These are phyloP conservation scores for Phenganax subtilis DNA, from an alignment of 92 coral and sea anemone genomes.

Conservation along the genomic window DNA sequence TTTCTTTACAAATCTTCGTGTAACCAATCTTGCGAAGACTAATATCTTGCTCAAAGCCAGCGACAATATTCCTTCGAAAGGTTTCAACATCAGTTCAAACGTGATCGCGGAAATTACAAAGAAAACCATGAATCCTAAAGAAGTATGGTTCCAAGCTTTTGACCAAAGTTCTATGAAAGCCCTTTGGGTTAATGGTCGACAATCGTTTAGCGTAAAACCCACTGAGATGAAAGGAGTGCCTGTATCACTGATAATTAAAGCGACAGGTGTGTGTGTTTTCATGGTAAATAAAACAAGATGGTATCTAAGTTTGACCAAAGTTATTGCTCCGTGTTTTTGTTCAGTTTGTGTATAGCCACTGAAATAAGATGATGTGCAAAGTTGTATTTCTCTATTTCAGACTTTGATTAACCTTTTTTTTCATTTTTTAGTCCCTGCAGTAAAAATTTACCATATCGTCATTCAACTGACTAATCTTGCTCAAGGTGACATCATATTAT, in stretches of 20 bases:
- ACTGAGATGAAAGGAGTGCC: slow-evolving; percentile 52
- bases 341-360: too few species aligned
- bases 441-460: slow-evolving; percentile 52
- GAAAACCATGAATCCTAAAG: slow-evolving; percentile 46
- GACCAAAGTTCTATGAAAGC: slow-evolving; percentile 51
- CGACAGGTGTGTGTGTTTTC: slow-evolving; percentile 54
- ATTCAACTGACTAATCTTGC: slow-evolving; percentile 71
- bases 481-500: slow-evolving; percentile 47
- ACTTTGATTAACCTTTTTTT: background rate
- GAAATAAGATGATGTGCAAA: background rate
- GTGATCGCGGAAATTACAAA: slow-evolving; percentile 74
- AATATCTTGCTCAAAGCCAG: slow-evolving; percentile 67
- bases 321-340: too few species aligned
- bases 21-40: slow-evolving; percentile 65
- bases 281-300: background rate
- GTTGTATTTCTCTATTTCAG: background rate
- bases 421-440: slow-evolving; percentile 45
- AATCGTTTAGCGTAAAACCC: slow-evolving; percentile 57
- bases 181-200: slow-evolving; percentile 60
- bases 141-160: slow-evolving; percentile 56
- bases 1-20: slow-evolving; percentile 62
- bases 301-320: background rate
- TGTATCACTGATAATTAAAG: slow-evolving; percentile 52
- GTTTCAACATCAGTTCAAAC: slow-evolving; percentile 61
- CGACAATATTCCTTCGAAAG: slow-evolving; percentile 71